Evolutionary conservation across 2,888 invertebrate genomes (phyloP).

Genomic region (Pterostichus madidus): DNA sequence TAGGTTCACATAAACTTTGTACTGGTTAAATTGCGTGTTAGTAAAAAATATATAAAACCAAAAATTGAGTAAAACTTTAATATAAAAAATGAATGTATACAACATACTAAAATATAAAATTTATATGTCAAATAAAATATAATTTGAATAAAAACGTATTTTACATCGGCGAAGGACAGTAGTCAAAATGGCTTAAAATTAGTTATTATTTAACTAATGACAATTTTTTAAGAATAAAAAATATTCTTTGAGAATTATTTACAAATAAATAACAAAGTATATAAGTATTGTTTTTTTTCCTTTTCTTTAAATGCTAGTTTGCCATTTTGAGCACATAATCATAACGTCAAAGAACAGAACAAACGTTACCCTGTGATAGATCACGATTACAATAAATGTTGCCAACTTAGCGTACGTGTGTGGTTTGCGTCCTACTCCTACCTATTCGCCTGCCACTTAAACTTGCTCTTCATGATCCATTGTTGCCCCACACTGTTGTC

Average conservation of each 20-base stretch:
- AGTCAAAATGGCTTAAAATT: slow-evolving; percentile 2
- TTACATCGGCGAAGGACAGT: neutral
- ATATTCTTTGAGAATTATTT: neutral
- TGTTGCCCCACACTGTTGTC: slow-evolving; percentile 87
- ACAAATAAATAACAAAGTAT: slow-evolving; percentile 1
- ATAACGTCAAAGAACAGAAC: neutral
- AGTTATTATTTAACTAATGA: neutral
- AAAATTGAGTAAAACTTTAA: slow-evolving; percentile 21
- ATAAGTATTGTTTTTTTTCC: neutral
- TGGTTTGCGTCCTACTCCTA: slow-evolving; percentile 71
- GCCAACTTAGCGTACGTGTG: slow-evolving; percentile 31
- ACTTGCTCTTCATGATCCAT: slow-evolving; percentile 96
- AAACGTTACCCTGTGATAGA: slow-evolving; percentile 46
- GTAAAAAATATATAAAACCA: slow-evolving; percentile 15
- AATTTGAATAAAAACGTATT: slow-evolving; percentile 11
- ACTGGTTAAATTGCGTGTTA: neutral
- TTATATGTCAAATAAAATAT: slow-evolving; percentile 8
- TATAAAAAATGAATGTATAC: slow-evolving; percentile 19
- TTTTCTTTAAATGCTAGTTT: neutral
- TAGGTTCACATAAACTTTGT: neutral
- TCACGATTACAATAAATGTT: slow-evolving; percentile 54
- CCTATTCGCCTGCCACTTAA: slow-evolving; percentile 93
- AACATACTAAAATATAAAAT: slow-evolving; percentile 28
- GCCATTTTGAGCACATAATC: neutral
- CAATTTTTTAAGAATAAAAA: neutral